phyloP scores from a whole-genome alignment of 2,888 invertebrate species.

The Eulithis prunata region DNA sequence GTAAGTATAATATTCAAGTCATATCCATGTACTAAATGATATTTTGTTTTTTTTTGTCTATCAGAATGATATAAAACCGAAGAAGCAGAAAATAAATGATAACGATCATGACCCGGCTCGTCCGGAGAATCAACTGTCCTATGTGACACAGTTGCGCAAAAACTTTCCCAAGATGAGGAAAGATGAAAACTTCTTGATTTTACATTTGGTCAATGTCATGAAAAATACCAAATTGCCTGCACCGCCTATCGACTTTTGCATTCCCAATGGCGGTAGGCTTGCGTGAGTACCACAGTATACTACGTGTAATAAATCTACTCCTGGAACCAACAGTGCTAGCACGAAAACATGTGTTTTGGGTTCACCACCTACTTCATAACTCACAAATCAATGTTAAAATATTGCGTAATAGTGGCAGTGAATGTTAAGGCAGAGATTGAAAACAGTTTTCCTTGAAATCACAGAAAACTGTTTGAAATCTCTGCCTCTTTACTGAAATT shows the following conservation, averaged over 20 bases:
- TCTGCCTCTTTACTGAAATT: not conserved
- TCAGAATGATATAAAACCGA: not conserved
- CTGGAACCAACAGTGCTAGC: no score
- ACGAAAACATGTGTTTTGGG: no score
- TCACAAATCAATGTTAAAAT: no score
- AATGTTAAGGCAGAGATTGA: no score
- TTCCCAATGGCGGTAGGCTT: not conserved
- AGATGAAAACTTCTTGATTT: slow-evolving; percentile 54
- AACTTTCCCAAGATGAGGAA: slow-evolving; percentile 58
- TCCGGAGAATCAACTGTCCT: slow-evolving; percentile 28
- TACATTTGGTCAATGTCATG: slow-evolving; percentile 64
- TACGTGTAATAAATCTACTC: no score
- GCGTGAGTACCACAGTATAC: slow-evolving; percentile 16
- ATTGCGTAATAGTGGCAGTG: no score
- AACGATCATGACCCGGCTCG: not conserved
- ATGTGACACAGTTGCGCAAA: slow-evolving; percentile 59
- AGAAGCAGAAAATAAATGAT: slow-evolving; percentile 1
- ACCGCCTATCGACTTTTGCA: slow-evolving; percentile 35
- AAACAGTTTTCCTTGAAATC: no score
- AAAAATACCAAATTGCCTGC: slow-evolving; percentile 56
- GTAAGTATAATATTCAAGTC: no score
- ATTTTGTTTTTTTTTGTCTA: not conserved
- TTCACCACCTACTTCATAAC: no score
- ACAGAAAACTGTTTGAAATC: no score
- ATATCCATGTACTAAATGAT: not conserved